Percentiles rank a stretch among this genome's conserved stretches.
Conservation (phyloP, 1,140 invertebrate species). For the Campodea augens region DNA sequence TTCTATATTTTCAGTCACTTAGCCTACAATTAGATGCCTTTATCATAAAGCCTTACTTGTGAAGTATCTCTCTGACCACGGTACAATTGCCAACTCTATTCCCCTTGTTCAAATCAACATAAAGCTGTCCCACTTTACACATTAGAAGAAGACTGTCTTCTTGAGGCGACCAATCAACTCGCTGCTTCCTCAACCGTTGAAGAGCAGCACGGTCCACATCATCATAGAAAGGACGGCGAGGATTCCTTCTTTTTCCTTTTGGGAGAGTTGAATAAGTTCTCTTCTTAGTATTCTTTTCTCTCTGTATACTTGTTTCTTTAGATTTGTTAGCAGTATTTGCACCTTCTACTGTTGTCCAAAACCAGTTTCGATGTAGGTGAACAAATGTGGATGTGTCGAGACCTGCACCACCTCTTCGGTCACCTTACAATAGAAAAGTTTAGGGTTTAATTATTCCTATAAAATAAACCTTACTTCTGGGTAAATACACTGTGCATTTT, state of each 20-base stretch:
- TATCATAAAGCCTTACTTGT: no score
- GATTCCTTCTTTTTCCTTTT: constrained; percentile 13
- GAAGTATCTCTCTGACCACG: constrained; percentile 39
- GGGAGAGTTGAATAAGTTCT: no score
- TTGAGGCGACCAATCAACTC: constrained; percentile 35
- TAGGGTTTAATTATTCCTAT: no score
- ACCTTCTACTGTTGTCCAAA: no score
- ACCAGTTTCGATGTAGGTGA: constrained; percentile 50
- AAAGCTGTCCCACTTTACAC: constrained; percentile 41
- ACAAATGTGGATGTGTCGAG: constrained; percentile 46
- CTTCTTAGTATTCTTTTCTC: no score
- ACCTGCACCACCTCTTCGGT: constrained; percentile 47
- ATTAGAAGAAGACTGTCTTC: constrained; percentile 45
- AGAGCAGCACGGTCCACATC: constrained; percentile 44
- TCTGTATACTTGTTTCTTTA: no score
- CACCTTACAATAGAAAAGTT: no score
- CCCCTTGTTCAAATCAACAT: constrained; percentile 35
- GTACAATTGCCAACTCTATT: constrained; percentile 27
- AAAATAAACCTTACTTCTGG: no score
- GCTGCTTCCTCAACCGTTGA: constrained; percentile 37
- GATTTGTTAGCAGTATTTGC: no score
- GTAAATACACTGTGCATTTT: no score
- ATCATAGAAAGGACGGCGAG: constrained; percentile 31
- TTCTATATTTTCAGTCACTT: no score
- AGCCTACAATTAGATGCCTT: no score